Percentiles rank a stretch among this genome's conserved stretches.
These are phyloP conservation scores for Rhinolophus sinicus DNA, from an alignment of 2,113 vertebrate genomes.

Conservation along the genomic window DNA sequence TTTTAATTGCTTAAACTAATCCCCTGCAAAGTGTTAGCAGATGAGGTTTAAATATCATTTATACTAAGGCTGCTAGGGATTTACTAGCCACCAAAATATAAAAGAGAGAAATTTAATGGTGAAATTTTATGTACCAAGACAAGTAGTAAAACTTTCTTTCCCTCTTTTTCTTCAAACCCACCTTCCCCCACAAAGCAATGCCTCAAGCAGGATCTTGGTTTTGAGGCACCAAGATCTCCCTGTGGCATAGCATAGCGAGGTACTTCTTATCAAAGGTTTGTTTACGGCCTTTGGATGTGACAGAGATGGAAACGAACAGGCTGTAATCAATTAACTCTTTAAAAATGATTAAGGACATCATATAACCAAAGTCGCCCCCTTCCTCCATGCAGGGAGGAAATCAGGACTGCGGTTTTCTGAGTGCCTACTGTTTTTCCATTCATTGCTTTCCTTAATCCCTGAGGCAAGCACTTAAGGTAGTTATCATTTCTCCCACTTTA, in stretches of 20 bases:
- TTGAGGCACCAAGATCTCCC: background rate
- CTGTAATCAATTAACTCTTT: background rate
- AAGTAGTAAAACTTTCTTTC: background rate
- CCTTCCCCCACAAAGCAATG: background rate
- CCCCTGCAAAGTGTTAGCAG: constrained; percentile 70
- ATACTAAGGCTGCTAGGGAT: constrained; percentile 51
- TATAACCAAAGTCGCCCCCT: background rate
- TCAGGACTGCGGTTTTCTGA: background rate
- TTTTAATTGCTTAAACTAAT: constrained; percentile 76
- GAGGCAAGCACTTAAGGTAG: background rate
- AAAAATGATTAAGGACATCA: background rate
- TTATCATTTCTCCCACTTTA: too few species aligned
- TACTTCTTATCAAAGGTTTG: background rate
- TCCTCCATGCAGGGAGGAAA: background rate
- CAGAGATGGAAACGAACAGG: background rate
- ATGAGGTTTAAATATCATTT: constrained; percentile 71
- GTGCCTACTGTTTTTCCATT: background rate
- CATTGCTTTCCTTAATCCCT: background rate
- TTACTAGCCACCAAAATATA: constrained; percentile 53
- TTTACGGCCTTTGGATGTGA: background rate
- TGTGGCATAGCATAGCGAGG: background rate
- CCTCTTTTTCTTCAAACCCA: background rate
- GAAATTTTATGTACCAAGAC: constrained; percentile 56
- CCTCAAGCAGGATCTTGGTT: background rate
- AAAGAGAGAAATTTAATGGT: constrained; percentile 35